phyloP scores from a whole-genome alignment of 2,797 vertebrate genomes.

The Melanotaenia parkinsoni region DNA sequence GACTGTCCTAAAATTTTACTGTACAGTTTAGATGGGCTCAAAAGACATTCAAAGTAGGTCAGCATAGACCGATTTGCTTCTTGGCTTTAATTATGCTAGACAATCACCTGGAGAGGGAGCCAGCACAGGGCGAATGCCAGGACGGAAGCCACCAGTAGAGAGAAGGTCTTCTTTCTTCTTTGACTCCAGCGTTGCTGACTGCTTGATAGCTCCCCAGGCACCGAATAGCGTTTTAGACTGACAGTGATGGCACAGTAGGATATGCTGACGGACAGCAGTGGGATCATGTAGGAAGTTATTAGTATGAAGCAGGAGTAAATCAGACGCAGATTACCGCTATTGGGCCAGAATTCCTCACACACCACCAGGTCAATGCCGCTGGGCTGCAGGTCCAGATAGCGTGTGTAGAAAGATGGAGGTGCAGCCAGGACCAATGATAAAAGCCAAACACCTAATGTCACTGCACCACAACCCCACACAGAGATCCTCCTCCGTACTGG shows the following conservation, averaged over 20 bases:
- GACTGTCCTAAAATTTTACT: not conserved
- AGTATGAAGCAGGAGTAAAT: conserved; percentile 83
- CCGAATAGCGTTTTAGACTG: conserved; percentile 74
- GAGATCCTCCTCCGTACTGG: conserved; percentile 83
- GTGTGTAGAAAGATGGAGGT: conserved; percentile 78
- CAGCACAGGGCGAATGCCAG: conserved; percentile 85
- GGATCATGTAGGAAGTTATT: conserved; percentile 83
- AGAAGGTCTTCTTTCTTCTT: conserved; percentile 81
- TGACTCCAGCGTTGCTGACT: conserved; percentile 80
- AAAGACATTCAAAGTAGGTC: not conserved
- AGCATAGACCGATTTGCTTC: not conserved
- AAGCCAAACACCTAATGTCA: conserved; percentile 80
- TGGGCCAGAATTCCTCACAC: conserved; percentile 86
- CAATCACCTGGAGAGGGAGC: conserved; percentile 82
- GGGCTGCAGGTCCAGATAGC: conserved; percentile 81
- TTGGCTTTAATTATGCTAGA: not conserved
- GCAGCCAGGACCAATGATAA: conserved; percentile 81
- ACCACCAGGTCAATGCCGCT: conserved; percentile 81
- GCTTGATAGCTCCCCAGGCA: conserved; percentile 76
- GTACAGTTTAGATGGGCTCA: not conserved
- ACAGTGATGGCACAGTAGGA: conserved; percentile 84
- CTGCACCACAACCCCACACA: conserved; percentile 73
- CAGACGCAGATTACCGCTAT: conserved; percentile 74
- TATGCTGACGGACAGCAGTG: conserved; percentile 81
- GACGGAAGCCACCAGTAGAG: conserved; percentile 81